Percentiles rank a stretch among this genome's conserved stretches.
These are phyloP conservation scores for Bostrychus sinensis DNA, from an alignment of 2,113 vertebrate species.

Conservation along the genomic window DNA sequence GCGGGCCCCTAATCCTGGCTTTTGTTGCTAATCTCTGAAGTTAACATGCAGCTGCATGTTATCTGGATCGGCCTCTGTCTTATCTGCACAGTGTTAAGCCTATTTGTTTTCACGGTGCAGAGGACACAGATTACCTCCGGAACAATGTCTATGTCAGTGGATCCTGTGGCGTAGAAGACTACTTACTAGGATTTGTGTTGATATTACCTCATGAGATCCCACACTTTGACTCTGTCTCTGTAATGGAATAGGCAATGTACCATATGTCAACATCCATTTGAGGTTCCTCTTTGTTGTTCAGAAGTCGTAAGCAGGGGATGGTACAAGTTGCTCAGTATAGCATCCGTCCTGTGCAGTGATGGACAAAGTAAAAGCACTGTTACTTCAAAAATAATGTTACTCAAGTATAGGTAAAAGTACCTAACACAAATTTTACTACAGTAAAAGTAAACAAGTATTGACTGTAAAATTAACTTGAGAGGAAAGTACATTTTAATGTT, in stretches of 20 bases:
- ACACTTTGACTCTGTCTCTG: neutral
- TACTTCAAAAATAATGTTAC: too few relatives aligned
- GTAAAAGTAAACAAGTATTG: too few relatives aligned
- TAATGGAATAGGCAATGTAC: neutral
- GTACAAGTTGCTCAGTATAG: too few relatives aligned
- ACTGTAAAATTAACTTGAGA: too few relatives aligned
- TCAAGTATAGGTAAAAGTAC: too few relatives aligned
- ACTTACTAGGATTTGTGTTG: neutral
- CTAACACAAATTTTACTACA: too few relatives aligned
- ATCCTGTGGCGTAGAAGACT: neutral
- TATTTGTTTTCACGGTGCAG: constrained; percentile 32
- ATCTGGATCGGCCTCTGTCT: constrained; percentile 42
- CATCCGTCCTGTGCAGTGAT: too few relatives aligned
- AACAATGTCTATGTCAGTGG: constrained; percentile 13
- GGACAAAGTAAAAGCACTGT: too few relatives aligned
- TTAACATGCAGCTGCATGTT: constrained; percentile 43
- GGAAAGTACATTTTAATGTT: too few relatives aligned
- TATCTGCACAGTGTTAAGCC: constrained; percentile 37
- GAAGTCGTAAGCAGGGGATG: too few relatives aligned
- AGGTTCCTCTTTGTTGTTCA: too few relatives aligned
- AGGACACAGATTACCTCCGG: constrained; percentile 38
- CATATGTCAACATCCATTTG: too few relatives aligned
- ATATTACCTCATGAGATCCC: neutral
- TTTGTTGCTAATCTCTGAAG: constrained; percentile 64
- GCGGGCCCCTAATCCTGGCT: constrained; percentile 62